Conservation (phyloP, 2,113 vertebrate species). For the Propithecus coquereli region DNA sequence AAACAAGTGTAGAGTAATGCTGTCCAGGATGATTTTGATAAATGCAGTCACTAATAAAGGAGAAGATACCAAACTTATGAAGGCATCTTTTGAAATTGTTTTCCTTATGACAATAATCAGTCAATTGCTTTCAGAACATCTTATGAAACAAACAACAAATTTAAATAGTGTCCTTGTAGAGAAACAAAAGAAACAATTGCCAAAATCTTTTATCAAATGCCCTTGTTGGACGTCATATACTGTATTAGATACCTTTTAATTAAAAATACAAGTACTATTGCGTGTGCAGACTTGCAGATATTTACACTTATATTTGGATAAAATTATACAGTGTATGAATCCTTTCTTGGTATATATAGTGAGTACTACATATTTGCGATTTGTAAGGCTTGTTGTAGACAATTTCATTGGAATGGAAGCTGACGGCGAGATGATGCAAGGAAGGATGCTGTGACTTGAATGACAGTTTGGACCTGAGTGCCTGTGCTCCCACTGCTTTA, state of each 20-base stretch:
- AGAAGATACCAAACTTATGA: not conserved
- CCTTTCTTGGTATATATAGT: not conserved
- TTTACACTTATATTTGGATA: not conserved
- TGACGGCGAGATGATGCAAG: not conserved
- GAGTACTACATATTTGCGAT: not conserved
- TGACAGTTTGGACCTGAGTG: not conserved
- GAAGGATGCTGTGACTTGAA: not conserved
- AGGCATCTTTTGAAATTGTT: not conserved
- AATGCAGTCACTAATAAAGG: not conserved
- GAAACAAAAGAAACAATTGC: not conserved
- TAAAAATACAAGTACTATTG: not conserved
- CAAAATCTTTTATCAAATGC: not conserved
- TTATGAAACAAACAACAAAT: not conserved
- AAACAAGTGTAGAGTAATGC: not conserved
- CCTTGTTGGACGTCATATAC: not conserved
- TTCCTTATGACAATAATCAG: not conserved
- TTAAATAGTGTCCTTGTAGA: not conserved
- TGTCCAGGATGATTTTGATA: not conserved
- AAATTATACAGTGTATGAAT: not conserved
- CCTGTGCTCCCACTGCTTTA: not conserved
- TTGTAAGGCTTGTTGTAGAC: not conserved
- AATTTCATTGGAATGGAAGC: not conserved
- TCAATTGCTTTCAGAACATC: not conserved
- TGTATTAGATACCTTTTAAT: not conserved
- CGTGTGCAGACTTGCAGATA: not conserved